A percentile compares a stretch with the other conserved stretches of the same genome.
phyloP scores from a whole-genome alignment of 1,140 invertebrate species.

The Conopomorpha cramerella region DNA sequence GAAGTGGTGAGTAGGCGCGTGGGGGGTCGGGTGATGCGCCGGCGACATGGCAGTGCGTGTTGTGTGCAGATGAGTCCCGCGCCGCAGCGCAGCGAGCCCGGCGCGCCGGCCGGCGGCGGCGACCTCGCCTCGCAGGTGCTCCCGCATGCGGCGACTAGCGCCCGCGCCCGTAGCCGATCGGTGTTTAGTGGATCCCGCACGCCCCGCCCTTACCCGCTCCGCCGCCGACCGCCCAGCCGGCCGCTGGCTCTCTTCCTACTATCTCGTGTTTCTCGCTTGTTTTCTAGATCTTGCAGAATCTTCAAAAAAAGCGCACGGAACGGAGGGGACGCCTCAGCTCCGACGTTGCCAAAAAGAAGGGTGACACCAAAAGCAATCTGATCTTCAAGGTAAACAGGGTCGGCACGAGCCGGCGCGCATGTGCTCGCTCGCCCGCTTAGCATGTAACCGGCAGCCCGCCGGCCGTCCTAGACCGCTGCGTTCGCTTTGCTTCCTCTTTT shows the following conservation, averaged over 20 bases:
- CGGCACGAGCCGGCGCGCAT: slow-evolving; percentile 56
- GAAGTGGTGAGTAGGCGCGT: slow-evolving; percentile 49
- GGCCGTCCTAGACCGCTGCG: slow-evolving; percentile 48
- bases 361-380: slow-evolving; percentile 93
- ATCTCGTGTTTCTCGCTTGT: slow-evolving; percentile 77
- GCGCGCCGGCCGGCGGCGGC: slow-evolving; percentile 58
- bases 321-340: slow-evolving; percentile 88
- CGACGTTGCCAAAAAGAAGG: slow-evolving; percentile 87
- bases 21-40: slow-evolving; percentile 32
- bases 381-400: slow-evolving; percentile 91
- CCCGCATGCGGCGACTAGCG: slow-evolving; percentile 17
- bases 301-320: slow-evolving; percentile 95
- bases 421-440: slow-evolving; percentile 56
- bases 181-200: slow-evolving; percentile 39
- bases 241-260: slow-evolving; percentile 65
- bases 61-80: slow-evolving; percentile 65
- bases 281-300: slow-evolving; percentile 96
- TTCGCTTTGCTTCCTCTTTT: slow-evolving; percentile 52
- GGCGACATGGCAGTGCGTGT: slow-evolving; percentile 46
- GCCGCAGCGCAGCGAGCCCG: slow-evolving; percentile 63
- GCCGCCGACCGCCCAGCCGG: slow-evolving; percentile 42
- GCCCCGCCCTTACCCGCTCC: slow-evolving; percentile 32
- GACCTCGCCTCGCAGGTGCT: slow-evolving; percentile 65
- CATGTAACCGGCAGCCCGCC: slow-evolving; percentile 44
- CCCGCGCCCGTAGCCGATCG: slow-evolving; percentile 33